Conservation (phyloP, 2,888 invertebrate species). For the Hirtodrosophila trivittata region DNA sequence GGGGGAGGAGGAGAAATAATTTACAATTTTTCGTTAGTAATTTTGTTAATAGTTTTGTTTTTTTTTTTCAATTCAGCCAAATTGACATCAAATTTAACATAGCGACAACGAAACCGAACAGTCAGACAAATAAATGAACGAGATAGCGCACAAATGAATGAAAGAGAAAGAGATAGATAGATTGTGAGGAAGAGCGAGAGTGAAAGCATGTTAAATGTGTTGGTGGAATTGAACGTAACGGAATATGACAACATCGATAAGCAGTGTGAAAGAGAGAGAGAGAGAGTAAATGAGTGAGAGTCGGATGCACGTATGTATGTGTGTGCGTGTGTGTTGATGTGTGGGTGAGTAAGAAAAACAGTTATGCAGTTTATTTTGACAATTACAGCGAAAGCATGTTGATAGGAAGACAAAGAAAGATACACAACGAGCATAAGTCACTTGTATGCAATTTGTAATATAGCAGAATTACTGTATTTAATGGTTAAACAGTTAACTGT, state of each 20-base stretch:
- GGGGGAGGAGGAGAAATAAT: conserved; percentile 56
- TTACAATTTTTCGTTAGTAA: conserved; percentile 70
- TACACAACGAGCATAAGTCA: conserved; percentile 82
- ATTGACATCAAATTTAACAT: conserved; percentile 47
- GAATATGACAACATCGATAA: conserved; percentile 38
- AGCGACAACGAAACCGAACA: conserved; percentile 24
- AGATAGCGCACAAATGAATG: conserved; percentile 9
- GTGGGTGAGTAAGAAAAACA: conserved; percentile 15
- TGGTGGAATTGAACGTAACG: conserved; percentile 8
- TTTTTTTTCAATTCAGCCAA: conserved; percentile 51
- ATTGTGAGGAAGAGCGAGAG: conserved; percentile 2
- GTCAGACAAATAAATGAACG: conserved; percentile 4
- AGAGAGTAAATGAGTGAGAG: conserved; percentile 13
- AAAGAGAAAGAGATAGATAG: conserved; percentile 5
- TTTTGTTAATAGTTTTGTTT: conserved; percentile 47
- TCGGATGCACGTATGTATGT: conserved; percentile 6
- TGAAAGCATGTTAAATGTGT: conserved; percentile 1
- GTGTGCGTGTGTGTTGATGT: conserved; percentile 3
- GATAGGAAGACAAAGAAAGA: conserved; percentile 74
- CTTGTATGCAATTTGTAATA: conserved; percentile 39
- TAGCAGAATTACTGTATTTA: conserved; percentile 25
- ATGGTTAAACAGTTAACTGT: conserved; percentile 22
- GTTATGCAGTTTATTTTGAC: conserved; percentile 47
- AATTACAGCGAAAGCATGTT: conserved; percentile 75
- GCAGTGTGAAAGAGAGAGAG: conserved; percentile 12